Conservation (phyloP, 2,888 invertebrate species). For the Aquatica leii region DNA sequence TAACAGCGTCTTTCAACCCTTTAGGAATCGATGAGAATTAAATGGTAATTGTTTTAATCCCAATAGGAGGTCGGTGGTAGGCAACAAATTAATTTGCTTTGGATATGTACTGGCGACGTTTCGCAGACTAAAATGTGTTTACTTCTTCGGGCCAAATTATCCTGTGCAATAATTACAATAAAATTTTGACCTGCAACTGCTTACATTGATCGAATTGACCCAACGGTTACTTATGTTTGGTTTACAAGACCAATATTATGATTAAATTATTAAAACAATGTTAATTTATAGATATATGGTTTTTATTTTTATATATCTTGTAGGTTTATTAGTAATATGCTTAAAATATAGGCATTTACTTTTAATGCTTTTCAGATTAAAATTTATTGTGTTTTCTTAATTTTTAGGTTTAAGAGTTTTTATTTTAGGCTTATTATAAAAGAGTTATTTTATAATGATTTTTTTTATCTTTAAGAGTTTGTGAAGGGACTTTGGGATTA, state of each 20-base stretch:
- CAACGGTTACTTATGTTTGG: slow-evolving; percentile 67
- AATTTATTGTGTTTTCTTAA: slow-evolving; percentile 11
- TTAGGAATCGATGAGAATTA: too few species aligned
- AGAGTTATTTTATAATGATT: slow-evolving; percentile 14
- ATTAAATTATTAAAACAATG: slow-evolving; percentile 73
- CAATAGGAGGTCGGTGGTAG: too few species aligned
- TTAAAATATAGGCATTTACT: slow-evolving; percentile 3
- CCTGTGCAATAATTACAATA: too few species aligned
- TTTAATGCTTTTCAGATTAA: not conserved
- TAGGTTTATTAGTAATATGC: not conserved
- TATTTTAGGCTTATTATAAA: not conserved
- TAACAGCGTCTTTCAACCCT: too few species aligned
- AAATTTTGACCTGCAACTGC: too few species aligned
- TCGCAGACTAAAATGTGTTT: too few species aligned
- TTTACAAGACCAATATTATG: slow-evolving; percentile 76
- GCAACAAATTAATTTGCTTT: too few species aligned
- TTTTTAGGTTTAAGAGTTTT: not conserved
- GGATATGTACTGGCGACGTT: too few species aligned
- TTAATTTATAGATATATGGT: too few species aligned
- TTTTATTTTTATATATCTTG: slow-evolving; percentile 62
- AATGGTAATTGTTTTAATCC: too few species aligned
- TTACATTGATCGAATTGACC: too few species aligned
- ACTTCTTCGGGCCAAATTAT: too few species aligned
- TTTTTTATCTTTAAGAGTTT: slow-evolving; percentile 70
- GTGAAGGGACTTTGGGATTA: slow-evolving; percentile 66